Conservation (phyloP, 2,113 vertebrate genomes). For the Plectropomus leopardus region DNA sequence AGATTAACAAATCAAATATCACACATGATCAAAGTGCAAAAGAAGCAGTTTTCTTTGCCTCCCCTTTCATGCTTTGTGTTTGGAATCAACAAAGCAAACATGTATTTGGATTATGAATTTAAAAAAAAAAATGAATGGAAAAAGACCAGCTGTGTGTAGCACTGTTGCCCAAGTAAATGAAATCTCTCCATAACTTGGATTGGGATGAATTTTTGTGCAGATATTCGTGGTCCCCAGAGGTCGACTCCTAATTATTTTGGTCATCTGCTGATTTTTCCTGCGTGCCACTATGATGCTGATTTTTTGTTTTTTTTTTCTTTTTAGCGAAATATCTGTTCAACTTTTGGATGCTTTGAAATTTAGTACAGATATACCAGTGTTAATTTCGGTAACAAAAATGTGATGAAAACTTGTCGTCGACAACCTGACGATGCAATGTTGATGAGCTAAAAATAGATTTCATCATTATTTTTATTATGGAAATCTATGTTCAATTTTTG, state of each 20-base stretch:
- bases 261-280: background rate
- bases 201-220: background rate
- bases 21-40: conserved; percentile 8
- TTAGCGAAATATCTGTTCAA: too few relatives aligned
- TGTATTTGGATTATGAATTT: background rate
- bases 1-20: conserved; percentile 30
- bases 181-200: background rate
- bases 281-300: too few relatives aligned
- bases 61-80: background rate
- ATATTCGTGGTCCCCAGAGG: too few relatives aligned
- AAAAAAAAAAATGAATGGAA: background rate
- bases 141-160: background rate
- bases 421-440: too few relatives aligned
- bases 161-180: background rate
- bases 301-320: too few relatives aligned
- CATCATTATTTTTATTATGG: too few relatives aligned
- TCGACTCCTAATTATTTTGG: background rate
- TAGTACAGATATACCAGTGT: too few relatives aligned
- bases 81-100: background rate
- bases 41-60: background rate
- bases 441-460: too few relatives aligned
- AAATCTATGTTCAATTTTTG: too few relatives aligned
- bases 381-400: too few relatives aligned
- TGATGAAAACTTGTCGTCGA: too few relatives aligned
- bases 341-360: too few relatives aligned